These are phyloP conservation scores for Callithrix jacchus DNA, from an alignment of 2,113 vertebrate genomes.

Conservation along the genomic window DNA sequence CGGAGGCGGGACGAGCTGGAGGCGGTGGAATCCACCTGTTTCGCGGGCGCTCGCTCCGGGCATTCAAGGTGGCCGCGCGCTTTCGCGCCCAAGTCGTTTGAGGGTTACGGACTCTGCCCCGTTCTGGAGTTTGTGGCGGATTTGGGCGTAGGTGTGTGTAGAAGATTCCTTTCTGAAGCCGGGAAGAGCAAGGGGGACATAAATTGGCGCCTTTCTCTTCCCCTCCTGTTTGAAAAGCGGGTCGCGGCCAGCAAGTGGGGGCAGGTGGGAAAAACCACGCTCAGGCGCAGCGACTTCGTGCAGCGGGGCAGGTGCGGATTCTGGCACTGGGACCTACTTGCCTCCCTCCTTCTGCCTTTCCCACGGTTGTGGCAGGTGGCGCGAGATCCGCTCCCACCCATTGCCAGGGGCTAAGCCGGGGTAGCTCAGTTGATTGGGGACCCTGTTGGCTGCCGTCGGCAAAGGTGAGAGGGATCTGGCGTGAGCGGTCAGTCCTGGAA, in stretches of 20 bases:
- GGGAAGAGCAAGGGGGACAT: not conserved
- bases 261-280: too few relatives aligned
- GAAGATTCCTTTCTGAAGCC: not conserved
- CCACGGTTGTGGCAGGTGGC: rapidly evolving
- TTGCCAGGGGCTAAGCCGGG: rapidly evolving
- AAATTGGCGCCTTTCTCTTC: not conserved
- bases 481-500: not conserved
- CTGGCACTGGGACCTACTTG: rapidly evolving
- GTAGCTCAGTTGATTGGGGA: not conserved
- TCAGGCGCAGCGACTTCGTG: too few relatives aligned
- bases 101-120: not conserved
- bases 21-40: not conserved
- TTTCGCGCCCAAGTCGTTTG: too few relatives aligned
- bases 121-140: not conserved
- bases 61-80: too few relatives aligned
- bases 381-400: rapidly evolving
- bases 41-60: not conserved
- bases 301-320: rapidly evolving
- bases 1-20: not conserved
- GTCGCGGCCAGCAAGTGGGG: not conserved
- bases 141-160: not conserved
- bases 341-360: not conserved
- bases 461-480: not conserved
- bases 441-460: rapidly evolving
- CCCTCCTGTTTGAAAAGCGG: not conserved